Percentiles rank a stretch among this genome's conserved stretches.
phyloP scores from a whole-genome alignment of 2,113 vertebrate genomes.

The Physeter macrocephalus region DNA sequence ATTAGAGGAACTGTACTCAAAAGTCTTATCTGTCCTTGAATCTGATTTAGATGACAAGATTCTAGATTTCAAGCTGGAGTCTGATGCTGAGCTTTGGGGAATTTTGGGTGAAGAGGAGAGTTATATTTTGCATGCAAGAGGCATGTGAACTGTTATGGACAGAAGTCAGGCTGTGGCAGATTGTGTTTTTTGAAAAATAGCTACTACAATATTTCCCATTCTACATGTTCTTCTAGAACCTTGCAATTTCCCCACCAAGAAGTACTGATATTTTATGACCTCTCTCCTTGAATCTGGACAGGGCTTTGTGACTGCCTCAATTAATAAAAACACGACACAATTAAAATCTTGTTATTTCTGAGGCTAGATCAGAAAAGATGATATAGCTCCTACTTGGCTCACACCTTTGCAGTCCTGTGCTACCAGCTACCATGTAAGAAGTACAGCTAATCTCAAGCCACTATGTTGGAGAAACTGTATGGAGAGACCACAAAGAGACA shows the following conservation, averaged over 20 bases:
- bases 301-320: background rate
- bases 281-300: background rate
- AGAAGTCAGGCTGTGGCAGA: background rate
- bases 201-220: background rate
- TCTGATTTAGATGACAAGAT: background rate
- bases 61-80: background rate
- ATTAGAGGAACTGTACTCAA: background rate
- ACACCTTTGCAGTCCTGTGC: background rate
- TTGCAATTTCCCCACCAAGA: background rate
- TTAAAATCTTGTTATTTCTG: background rate
- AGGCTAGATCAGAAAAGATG: background rate
- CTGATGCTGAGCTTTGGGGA: background rate
- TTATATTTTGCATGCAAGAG: background rate
- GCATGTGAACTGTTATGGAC: background rate
- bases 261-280: background rate
- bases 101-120: background rate
- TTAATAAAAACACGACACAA: background rate
- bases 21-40: background rate
- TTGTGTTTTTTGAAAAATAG: background rate
- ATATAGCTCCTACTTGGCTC: background rate
- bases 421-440: background rate
- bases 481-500: background rate
- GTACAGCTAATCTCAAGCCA: background rate
- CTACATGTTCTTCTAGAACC: background rate
- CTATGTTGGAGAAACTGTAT: background rate